Evolutionary conservation across 2,888 invertebrate genomes (phyloP).

Genomic region (Troides helena): DNA sequence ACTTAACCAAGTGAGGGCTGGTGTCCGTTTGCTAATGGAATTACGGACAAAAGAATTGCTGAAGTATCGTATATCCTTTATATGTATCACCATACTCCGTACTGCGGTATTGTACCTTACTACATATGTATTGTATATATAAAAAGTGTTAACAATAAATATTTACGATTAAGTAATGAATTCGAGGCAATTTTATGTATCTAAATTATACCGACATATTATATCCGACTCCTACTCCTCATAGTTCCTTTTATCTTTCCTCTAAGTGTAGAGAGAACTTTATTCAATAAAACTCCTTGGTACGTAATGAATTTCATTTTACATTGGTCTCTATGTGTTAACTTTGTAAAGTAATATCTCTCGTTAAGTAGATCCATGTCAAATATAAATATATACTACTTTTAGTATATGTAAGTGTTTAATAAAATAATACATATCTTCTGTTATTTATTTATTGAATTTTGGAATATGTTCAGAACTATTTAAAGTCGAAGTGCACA

Average conservation of each 20-base stretch:
- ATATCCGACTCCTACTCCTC: neutral
- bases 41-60: neutral
- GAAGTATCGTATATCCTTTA: neutral
- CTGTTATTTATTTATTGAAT: no score
- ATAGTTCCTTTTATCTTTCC: neutral
- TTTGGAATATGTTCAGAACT: no score
- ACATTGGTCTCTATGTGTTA: no score
- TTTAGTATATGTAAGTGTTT: no score
- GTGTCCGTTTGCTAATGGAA: neutral
- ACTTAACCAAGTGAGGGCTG: neutral
- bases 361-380: no score
- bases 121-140: neutral
- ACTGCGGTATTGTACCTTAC: no score
- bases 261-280: neutral
- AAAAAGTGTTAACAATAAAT: neutral
- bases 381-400: no score
- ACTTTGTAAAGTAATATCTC: no score
- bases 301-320: no score
- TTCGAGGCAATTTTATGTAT: neutral
- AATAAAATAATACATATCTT: no score
- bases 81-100: neutral
- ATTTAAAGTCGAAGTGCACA: no score
- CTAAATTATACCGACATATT: neutral
- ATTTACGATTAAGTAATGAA: neutral
- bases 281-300: no score